A percentile compares a stretch with the other conserved stretches of the same genome.
Conservation (phyloP, 2,113 vertebrate genomes). For the Calyptommatus sinebrachiatus region DNA sequence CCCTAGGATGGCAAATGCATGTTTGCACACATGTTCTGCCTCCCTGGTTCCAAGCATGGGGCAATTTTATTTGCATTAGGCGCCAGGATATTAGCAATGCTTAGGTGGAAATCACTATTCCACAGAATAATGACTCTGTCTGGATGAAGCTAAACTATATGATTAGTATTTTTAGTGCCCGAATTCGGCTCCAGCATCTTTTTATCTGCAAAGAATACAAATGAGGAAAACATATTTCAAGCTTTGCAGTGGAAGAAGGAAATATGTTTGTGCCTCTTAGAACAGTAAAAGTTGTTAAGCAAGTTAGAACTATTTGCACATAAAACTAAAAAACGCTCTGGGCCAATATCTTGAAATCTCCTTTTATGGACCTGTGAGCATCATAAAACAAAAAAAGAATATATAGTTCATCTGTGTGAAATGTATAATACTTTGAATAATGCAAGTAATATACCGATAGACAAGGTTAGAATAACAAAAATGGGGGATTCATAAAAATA, state of each 20-base stretch:
- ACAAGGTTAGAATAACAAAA: no score
- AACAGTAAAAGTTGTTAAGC: conserved; percentile 39
- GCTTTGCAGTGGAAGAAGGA: conserved; percentile 50
- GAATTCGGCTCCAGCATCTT: conserved; percentile 30
- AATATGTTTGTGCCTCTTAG: conserved; percentile 21
- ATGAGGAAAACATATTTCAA: conserved; percentile 62
- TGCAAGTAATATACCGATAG: no score
- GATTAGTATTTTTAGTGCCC: background rate
- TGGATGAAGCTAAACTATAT: no score
- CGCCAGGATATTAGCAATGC: no score
- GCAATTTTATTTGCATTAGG: no score
- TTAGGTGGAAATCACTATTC: no score
- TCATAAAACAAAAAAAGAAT: conserved; percentile 19
- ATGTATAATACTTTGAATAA: no score
- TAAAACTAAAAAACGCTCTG: conserved; percentile 1
- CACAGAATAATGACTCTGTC: no score
- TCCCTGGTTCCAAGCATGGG: no score
- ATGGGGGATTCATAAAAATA: no score
- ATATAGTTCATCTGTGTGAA: conserved; percentile 26
- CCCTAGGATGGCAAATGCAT: no score
- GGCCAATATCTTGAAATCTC: conserved; percentile 6
- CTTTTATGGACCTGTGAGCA: background rate
- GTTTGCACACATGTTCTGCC: no score
- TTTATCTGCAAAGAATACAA: conserved; percentile 54
- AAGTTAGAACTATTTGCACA: conserved; percentile 2